Percentiles rank a stretch among this genome's conserved stretches.
Conservation (phyloP, 2,888 invertebrate genomes). For the Zygaena filipendulae region DNA sequence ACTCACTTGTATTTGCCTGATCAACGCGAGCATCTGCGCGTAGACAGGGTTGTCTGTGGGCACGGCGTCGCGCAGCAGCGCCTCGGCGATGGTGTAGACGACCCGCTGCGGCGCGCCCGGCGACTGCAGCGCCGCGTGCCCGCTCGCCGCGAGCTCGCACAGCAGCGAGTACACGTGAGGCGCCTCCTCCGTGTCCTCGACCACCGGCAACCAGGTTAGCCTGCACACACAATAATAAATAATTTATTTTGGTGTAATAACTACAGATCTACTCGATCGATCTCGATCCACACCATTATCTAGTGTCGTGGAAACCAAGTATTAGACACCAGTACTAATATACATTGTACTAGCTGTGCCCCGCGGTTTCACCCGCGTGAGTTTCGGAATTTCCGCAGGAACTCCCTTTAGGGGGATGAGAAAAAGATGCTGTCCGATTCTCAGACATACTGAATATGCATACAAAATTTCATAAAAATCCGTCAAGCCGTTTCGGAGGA, state of each 20-base stretch:
- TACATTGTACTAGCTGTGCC: no score
- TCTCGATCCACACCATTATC: no score
- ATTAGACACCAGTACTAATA: no score
- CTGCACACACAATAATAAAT: constrained; percentile 33
- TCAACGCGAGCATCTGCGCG: constrained; percentile 83
- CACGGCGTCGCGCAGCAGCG: constrained; percentile 86
- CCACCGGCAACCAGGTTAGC: constrained; percentile 95
- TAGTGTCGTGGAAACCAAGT: no score
- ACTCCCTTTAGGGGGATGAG: no score
- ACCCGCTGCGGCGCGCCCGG: constrained; percentile 91
- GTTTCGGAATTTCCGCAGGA: no score
- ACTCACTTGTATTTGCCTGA: constrained; percentile 88
- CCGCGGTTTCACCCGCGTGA: no score
- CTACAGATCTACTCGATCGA: no score
- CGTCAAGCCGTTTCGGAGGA: no score
- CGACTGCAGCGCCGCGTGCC: constrained; percentile 86
- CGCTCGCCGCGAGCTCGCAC: constrained; percentile 93
- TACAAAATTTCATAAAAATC: no score
- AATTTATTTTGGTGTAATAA: background rate
- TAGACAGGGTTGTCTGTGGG: constrained; percentile 78
- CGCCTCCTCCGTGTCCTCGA: constrained; percentile 96
- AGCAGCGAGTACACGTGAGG: constrained; percentile 95
- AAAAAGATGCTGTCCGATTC: no score
- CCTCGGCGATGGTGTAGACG: constrained; percentile 89
- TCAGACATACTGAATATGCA: no score